phyloP scores from a whole-genome alignment of 92 coral and sea anemone species.

The Galaxea fascicularis region DNA sequence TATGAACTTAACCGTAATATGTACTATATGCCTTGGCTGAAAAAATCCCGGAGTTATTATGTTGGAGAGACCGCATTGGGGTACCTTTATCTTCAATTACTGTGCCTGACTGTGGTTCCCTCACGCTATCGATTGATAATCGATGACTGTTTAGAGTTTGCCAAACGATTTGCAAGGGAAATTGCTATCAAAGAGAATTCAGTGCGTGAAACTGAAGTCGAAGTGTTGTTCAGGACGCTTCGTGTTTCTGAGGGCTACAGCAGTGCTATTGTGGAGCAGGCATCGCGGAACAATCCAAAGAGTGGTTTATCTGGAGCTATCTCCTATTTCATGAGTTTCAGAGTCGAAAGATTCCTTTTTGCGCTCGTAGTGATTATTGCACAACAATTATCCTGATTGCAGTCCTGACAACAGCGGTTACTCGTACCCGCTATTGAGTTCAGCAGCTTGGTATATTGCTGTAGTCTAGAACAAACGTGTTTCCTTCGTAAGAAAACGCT shows the following conservation, averaged over 20 bases:
- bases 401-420: too few relatives aligned
- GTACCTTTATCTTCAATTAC: constrained; percentile 33
- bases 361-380: too few relatives aligned
- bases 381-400: too few relatives aligned
- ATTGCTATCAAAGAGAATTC: constrained; percentile 38
- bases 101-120: constrained; percentile 39
- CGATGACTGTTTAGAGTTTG: constrained; percentile 46
- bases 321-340: constrained; percentile 36
- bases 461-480: too few relatives aligned
- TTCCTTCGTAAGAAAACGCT: too few relatives aligned
- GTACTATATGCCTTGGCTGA: constrained; percentile 36
- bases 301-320: constrained; percentile 30
- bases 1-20: constrained; percentile 28
- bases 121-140: constrained; percentile 31
- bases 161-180: constrained; percentile 34
- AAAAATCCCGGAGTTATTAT: constrained; percentile 38
- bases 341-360: constrained; percentile 22
- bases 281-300: constrained; percentile 37
- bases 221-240: constrained; percentile 28
- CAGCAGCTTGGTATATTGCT: too few relatives aligned
- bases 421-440: too few relatives aligned
- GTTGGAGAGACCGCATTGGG: constrained; percentile 44
- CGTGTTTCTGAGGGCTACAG: constrained; percentile 27
- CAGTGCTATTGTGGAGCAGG: constrained; percentile 20
- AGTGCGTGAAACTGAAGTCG: constrained; percentile 15